Evolutionary conservation across 2,888 invertebrate species (phyloP).

Genomic region (Chirona hameri): DNA sequence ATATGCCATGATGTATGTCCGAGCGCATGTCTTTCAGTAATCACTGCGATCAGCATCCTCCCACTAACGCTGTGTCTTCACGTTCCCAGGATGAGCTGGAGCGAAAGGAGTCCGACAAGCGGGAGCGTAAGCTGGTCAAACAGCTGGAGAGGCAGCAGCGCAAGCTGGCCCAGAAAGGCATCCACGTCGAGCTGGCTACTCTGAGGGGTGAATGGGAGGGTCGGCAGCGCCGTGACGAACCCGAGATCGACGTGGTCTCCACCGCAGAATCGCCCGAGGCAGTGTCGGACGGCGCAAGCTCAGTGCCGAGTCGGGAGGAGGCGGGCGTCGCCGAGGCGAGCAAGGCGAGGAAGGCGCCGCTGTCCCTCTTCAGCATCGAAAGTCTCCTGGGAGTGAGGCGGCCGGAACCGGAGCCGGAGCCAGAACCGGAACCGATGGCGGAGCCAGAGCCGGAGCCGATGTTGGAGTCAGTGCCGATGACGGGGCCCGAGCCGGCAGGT

Average conservation of each 20-base stretch:
- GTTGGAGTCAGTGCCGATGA: background rate
- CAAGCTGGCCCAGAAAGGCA: conserved; percentile 85
- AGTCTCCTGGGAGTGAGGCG: conserved; percentile 22
- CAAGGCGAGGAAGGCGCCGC: conserved; percentile 33
- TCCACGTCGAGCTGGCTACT: conserved; percentile 80
- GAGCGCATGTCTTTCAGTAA: too few relatives aligned
- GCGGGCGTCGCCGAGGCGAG: background rate
- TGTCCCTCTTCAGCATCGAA: conserved; percentile 4
- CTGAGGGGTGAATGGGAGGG: conserved; percentile 79
- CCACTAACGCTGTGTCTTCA: background rate
- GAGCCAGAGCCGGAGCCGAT: background rate
- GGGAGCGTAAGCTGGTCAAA: conserved; percentile 66
- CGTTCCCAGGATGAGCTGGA: conserved; percentile 37
- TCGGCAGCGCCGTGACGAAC: conserved; percentile 52
- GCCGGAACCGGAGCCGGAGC: background rate
- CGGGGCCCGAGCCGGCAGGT: background rate
- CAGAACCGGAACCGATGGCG: background rate
- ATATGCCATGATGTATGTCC: too few relatives aligned
- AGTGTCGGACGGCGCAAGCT: conserved; percentile 1
- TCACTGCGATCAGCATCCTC: background rate
- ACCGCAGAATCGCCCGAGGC: conserved; percentile 27
- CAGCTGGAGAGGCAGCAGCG: conserved; percentile 87
- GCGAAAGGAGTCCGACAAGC: conserved; percentile 38
- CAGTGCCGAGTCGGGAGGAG: conserved; percentile 5
- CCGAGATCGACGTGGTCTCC: conserved; percentile 27